Evolutionary conservation across 2,113 vertebrate species (phyloP).

Genomic region (Morone saxatilis): DNA sequence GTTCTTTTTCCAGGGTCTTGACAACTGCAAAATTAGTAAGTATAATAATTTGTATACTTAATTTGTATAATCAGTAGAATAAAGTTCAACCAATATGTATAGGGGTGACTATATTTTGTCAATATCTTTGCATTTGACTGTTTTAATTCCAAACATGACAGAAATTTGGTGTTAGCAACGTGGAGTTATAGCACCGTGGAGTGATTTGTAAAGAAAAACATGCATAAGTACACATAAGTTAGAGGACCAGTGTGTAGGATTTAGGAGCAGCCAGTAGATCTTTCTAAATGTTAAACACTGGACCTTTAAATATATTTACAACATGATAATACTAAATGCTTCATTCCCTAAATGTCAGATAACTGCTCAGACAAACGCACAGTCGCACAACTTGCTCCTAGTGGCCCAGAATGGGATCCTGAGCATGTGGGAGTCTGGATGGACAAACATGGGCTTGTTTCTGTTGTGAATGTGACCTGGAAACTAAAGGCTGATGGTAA

Average conservation of each 20-base stretch:
- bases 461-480: slow-evolving; percentile 72
- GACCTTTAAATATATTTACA: not conserved
- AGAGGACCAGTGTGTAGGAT: too few species aligned
- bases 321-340: not conserved
- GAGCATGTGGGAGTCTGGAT: not conserved
- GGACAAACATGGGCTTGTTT: slow-evolving; percentile 44
- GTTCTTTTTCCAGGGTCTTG: slow-evolving; percentile 53
- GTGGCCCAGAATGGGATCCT: not conserved
- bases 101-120: not conserved
- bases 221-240: too few species aligned
- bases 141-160: not conserved
- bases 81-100: not conserved
- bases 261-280: too few species aligned
- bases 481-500: slow-evolving; percentile 66
- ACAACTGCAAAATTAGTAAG: slow-evolving; percentile 74
- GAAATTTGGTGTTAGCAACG: not conserved
- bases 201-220: not conserved
- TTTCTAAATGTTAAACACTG: too few species aligned
- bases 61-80: not conserved
- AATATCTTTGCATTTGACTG: not conserved
- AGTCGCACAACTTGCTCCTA: slow-evolving; percentile 18
- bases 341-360: slow-evolving; percentile 39
- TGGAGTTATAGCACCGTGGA: not conserved
- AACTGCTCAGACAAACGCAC: slow-evolving; percentile 64
- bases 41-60: slow-evolving; percentile 19